Base-by-base conservation (phyloP, 2,888 invertebrate genomes). In the Linnaemya vulpina region DNA sequence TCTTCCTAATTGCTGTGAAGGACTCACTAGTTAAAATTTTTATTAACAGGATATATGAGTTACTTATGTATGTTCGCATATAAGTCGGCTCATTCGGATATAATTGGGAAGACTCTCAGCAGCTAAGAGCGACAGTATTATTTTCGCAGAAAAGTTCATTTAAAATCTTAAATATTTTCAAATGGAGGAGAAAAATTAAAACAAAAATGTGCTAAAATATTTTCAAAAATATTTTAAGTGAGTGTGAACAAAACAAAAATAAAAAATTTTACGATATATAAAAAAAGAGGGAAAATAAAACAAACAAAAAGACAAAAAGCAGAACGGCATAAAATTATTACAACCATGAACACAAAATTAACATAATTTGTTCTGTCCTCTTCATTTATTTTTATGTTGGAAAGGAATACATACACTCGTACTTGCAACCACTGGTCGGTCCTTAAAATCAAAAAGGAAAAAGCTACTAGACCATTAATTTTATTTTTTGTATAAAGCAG, bases 301-400 rank as follows among this genome's bases (percentile, higher is more conserved):
- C n/a, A n/a, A n/a, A n/a, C n/a, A 17, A 40, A 25, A 22, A 74
- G 60, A 80, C 65, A 68, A 74, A 20, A 40, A 25, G 20, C 22
- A 22, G 46, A 74, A 53, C 10, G 65, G 67, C 73, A 58, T 74
- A 49, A 67, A 73, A 79, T 71, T 79, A 65, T 73, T 73, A 73
- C 71, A 73, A 38, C 38, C 65, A 67, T 74, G 58, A 67, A 80
- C 73, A 67, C 30, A 60, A 65, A 80, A 74, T 74, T 80, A 60
- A 67, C 74, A 74, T 74, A 68, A 68, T 43, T 58, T 79, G 11
- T 55, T 55, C 40, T 51, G n/a, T 68, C 11, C 38, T 9, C 51
- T 51, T 62, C 53, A 53, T 43, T 71, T 71, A 30, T 78, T 78
- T 70, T 53, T 62, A 70, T 70, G 60, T 40, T 53, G 46, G 17